Base-by-base conservation (phyloP, 1,140 invertebrate genomes). In the Hyles vespertilio region DNA sequence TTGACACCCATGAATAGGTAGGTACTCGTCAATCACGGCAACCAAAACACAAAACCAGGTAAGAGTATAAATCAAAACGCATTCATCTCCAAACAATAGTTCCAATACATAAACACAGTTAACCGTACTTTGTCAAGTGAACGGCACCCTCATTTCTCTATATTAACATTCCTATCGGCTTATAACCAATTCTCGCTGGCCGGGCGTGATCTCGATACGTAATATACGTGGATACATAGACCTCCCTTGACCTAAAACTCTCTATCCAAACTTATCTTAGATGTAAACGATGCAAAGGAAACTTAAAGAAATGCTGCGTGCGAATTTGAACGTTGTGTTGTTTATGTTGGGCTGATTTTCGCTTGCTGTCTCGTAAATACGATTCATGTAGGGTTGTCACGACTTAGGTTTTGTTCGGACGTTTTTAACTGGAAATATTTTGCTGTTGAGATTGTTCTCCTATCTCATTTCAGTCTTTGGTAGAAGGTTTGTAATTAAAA, bases 241-340 rank as follows among this genome's bases (percentile, higher is more conserved):
- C 68, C 65, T 77, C 66, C 72, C 76, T 77, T 81, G 78, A 84
- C 78, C 79, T 80, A 79, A 81, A 81, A 81, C 69, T 74, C 69
- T 70, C 58, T 68, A 79, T 77, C 74, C 70, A 65, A 75, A 84
- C 67, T 81, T 84, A 84, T 82, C 75, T 79, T 48, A 60, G 64
- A 77, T 77, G 70, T 80, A 75, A 77, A 77, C 78, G 70, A 73
- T 70, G 67, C 56, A 64, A 69, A 53, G 47, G 58, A 62, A 49
- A 10, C 36, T 56, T 12, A 54, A 8, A 32, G 8, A 56, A 40
- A 52, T n/a, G n/a, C 5, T 7, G 5, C 46, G n/a, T n/a, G 54
- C 53, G 33, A 69, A 69, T 63, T 8, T 51, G 12, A 47, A 59
- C 66, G 61, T 48, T 61, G 49, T 22, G 22, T 5, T 32, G 36